A percentile compares a stretch with the other conserved stretches of the same genome.
phyloP scores from a whole-genome alignment of 23 tunicate genomes.

The Diplosoma virens region DNA sequence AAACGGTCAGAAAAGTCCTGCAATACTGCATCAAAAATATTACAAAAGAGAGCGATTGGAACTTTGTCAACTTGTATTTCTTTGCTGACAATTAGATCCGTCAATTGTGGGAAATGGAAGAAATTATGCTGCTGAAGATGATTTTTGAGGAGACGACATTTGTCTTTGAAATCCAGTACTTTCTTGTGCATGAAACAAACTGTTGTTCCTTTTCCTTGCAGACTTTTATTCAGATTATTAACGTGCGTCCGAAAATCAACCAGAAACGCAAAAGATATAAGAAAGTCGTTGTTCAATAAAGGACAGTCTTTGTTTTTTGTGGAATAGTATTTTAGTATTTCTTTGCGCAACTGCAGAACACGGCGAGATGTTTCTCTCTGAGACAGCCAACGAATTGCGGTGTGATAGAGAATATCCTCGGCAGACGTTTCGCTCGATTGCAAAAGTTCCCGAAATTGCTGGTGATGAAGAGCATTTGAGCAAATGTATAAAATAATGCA shows the following conservation, averaged over 20 bases:
- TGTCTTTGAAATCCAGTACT: constrained; percentile 25
- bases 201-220: constrained; percentile 43
- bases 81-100: constrained; percentile 31
- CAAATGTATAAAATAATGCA: constrained; percentile 1
- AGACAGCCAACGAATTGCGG: constrained; percentile 1
- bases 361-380: not conserved
- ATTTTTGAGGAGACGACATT: constrained; percentile 30
- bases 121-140: constrained; percentile 34
- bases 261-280: constrained; percentile 37
- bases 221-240: constrained; percentile 27
- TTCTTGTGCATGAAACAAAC: constrained; percentile 41
- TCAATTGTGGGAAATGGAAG: constrained; percentile 32
- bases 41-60: constrained; percentile 37
- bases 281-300: not conserved
- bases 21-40: constrained; percentile 47
- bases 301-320: constrained; percentile 2
- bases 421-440: not conserved
- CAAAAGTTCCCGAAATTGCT: no score
- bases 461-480: constrained; percentile 2
- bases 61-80: constrained; percentile 16
- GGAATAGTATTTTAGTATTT: constrained; percentile 9
- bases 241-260: constrained; percentile 41
- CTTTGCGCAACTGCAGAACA: not conserved
- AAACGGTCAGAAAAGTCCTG: constrained; percentile 31
- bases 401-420: not conserved